Base-by-base conservation (phyloP, 2,797 vertebrate species). In the Dryobates pubescens region DNA sequence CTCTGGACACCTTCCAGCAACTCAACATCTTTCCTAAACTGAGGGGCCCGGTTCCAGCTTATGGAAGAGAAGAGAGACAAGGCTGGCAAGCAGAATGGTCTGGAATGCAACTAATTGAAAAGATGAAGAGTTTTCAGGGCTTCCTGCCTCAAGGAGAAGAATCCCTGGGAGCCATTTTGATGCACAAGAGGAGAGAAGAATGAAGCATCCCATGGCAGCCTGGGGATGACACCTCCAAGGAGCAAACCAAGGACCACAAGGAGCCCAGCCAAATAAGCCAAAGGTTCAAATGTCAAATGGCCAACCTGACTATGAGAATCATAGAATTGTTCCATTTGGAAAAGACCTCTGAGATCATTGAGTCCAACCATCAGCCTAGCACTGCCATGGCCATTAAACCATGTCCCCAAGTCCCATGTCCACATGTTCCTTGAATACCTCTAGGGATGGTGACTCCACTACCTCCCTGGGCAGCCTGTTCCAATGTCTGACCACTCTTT, bases 111-210 rank as follows among this genome's bases (percentile, higher is more conserved):
- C 56, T 81, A 30, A 78, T n/a, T 83, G 57, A 67, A 83, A 70
- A 91, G 63, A 53, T 63, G 15, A 86, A 82, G 70, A 74, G 12
- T 45, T 86, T 70, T 67, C 69, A 65, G 71, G 29, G 43, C 59
- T 89, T 90, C 47, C 57, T 89, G 76, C 79, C 82, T 71, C 56
- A 54, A 73, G 59, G 43, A 90, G n/a, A 83, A 85, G 62, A 82
- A 71, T 54, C 41, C 88, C 70, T 47, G 2, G 0, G 64, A 88
- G 62, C 9, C 45, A 6, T 71, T 89, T 62, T 47, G 36, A 86
- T 13, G 34, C 54, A 29, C 17, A 8, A 64, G 53, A 67, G 17
- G n/a, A 78, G 57, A 84, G 85, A 36, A 26, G 38, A 77, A 89
- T 11, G 6, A 83, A 58, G 56, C 10, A 51, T 41, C 56, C 24